These are phyloP conservation scores for Eristalis arbustorum DNA, from an alignment of 2,888 invertebrate species.

Conservation along the genomic window DNA sequence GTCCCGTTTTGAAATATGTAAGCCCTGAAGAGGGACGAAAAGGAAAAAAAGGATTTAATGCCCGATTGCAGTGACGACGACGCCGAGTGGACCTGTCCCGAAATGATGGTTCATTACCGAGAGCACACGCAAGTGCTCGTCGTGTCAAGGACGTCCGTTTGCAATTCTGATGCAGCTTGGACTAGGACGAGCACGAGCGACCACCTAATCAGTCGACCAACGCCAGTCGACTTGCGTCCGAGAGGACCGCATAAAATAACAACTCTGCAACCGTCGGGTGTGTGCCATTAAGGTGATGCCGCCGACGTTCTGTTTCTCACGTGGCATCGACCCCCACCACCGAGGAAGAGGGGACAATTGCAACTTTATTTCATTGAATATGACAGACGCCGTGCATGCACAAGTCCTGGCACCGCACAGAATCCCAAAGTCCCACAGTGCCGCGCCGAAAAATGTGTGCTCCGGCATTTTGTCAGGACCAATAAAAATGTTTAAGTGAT, in stretches of 20 bases:
- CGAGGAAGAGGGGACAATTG: neutral
- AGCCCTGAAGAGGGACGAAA: neutral
- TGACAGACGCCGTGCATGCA: constrained; percentile 56
- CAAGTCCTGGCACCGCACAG: constrained; percentile 1
- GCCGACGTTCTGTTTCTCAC: neutral
- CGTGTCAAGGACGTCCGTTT: neutral
- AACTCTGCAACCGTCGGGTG: neutral
- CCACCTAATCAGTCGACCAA: neutral
- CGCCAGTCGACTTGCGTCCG: constrained; percentile 10
- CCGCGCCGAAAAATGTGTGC: neutral
- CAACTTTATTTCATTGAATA: constrained; percentile 67
- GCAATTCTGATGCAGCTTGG: neutral
- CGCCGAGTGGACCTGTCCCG: neutral
- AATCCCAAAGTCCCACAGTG: neutral
- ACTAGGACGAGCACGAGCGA: neutral
- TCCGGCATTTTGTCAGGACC: constrained; percentile 58
- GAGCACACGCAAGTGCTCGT: neutral
- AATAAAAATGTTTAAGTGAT: constrained; percentile 70
- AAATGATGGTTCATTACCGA: neutral
- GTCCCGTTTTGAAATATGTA: neutral
- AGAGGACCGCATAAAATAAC: constrained; percentile 1
- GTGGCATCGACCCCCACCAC: neutral
- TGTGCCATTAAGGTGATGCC: neutral
- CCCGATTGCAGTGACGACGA: neutral
- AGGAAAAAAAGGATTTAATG: neutral